Evolutionary conservation across 1,140 invertebrate species (phyloP), one percentile per base, ranked within the genome.

Genomic region (Drosophila bocqueti): DNA sequence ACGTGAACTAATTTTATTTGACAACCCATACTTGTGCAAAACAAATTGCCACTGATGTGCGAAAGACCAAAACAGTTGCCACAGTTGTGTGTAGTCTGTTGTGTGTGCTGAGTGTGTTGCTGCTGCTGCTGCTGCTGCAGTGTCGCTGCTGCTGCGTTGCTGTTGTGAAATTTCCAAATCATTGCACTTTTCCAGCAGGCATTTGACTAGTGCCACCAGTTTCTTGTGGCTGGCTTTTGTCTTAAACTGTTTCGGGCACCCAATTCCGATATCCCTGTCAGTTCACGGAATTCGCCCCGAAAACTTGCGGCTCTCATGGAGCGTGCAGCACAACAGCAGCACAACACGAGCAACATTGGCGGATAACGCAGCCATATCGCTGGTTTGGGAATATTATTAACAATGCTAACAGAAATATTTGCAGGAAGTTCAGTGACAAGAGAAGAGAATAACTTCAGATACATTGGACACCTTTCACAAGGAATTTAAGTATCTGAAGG

Each of bases 1-100:
- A 85, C 78, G 65, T 91, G 83, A 92, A 92, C 91, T 92, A 92
- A 92, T 92, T 92, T 92, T 92, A 92, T 92, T 92, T 92, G 91
- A 92, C 91, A 92, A 87, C 91, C 91, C 91, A 91, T 92, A 92
- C 91, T 92, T 91, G 91, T 92, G 91, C 91, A 92, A 92, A 92
- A 89, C 91, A 92, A 92, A 92, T 92, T 92, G 91, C 91, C 91
- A 92, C 91, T 92, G 91, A 92, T 92, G 91, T 92, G 91, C 83
- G 91, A 92, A 92, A 81, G 85, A 84, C 85, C 85, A 90, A 89
- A 89, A 89, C 85, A 90, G 80, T 87, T 87, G 83, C 74, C 72
- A 78, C 84, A 89, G 57, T 65, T 81, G 73, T 76, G 60, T 40
- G 29, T 46, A 42, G 71, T 52, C 47, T 45, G 63, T 52, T 62